Conservation (phyloP, 2,888 invertebrate genomes). For the Arrhopalites spinosus region DNA sequence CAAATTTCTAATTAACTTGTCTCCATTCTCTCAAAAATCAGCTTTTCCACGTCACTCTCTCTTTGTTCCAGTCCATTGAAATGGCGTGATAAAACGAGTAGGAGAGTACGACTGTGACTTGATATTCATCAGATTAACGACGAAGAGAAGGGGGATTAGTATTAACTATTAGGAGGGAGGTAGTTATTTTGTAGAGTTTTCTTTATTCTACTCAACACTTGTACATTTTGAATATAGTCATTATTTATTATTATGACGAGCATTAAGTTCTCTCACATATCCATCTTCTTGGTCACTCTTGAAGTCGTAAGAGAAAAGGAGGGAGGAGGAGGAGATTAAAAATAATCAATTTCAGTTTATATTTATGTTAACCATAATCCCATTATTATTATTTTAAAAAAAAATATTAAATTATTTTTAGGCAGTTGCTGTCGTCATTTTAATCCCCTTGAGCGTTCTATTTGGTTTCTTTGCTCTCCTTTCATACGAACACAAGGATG, state of each 20-base stretch:
- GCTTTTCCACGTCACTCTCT: too few relatives aligned
- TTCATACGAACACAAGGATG: not conserved
- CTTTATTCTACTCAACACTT: not conserved
- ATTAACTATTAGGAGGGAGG: too few relatives aligned
- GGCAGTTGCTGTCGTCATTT: slow-evolving; percentile 19
- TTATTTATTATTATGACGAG: slow-evolving; percentile 6
- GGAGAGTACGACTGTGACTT: not conserved
- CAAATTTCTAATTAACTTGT: too few relatives aligned
- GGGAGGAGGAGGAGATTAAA: too few relatives aligned
- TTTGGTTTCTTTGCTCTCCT: slow-evolving; percentile 15
- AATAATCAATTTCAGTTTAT: not conserved
- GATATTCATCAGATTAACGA: too few relatives aligned
- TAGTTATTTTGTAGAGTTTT: too few relatives aligned
- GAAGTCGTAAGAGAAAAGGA: slow-evolving; percentile 25
- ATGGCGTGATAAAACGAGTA: too few relatives aligned
- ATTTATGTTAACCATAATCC: not conserved
- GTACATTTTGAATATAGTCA: not conserved
- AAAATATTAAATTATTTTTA: too few relatives aligned
- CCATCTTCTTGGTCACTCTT: slow-evolving; percentile 23
- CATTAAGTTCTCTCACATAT: slow-evolving; percentile 16
- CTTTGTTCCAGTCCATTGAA: too few relatives aligned
- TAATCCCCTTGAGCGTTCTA: not conserved
- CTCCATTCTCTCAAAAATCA: too few relatives aligned
- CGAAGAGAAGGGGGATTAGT: too few relatives aligned
- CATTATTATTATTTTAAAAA: too few relatives aligned